Percentiles rank a stretch among this genome's conserved stretches.
phyloP scores from a whole-genome alignment of 2,113 vertebrate genomes.

The rabbit (Oryctolagus cuniculus) region mOryCun1.1 NC_091432.1:38915501-38916000 shows the following conservation, averaged over 20 bases:
- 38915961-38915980: not conserved
- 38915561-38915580: not conserved
- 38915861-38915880: not conserved
- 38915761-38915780: slow-evolving; percentile 37
- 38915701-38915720: not conserved
- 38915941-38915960: slow-evolving; percentile 43
- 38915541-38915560: not conserved
- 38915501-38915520: not conserved
- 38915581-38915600: slow-evolving; percentile 34
- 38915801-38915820: not conserved
- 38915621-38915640: not conserved
- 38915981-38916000: not conserved
- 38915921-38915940: not conserved
- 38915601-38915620: slow-evolving; percentile 35
- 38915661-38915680: not conserved
- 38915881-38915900: not conserved
- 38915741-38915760: slow-evolving; percentile 10
- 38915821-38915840: not conserved
- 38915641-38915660: slow-evolving; percentile 46
- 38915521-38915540: slow-evolving; percentile 28
- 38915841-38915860: not conserved
- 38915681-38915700: not conserved
- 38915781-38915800: not conserved
- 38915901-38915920: not conserved
- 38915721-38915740: slow-evolving; percentile 49